phyloP scores from a whole-genome alignment of 2,888 invertebrate genomes.

The Drosophila macrospina region DNA sequence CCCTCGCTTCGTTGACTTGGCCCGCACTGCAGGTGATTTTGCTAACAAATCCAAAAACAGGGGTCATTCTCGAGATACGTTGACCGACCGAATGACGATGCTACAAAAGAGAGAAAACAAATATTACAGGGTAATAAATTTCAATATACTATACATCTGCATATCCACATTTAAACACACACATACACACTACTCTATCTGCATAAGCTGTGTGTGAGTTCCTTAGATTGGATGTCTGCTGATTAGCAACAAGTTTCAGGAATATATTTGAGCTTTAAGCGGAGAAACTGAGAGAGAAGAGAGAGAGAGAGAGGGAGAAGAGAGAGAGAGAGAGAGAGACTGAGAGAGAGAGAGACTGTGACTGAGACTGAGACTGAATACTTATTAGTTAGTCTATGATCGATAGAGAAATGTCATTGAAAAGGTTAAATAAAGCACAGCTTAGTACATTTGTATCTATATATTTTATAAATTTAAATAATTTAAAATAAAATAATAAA shows the following conservation, averaged over 20 bases:
- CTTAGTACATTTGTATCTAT: too few species aligned
- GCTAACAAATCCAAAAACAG: constrained; percentile 61
- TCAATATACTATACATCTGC: constrained; percentile 30
- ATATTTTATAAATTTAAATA: too few species aligned
- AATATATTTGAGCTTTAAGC: not conserved
- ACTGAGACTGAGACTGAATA: too few species aligned
- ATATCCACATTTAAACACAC: constrained; percentile 19
- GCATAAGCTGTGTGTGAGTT: not conserved
- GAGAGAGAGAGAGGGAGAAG: too few species aligned
- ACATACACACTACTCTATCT: constrained; percentile 8
- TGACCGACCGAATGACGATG: constrained; percentile 22
- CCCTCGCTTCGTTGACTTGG: constrained; percentile 39
- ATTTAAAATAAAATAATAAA: too few species aligned
- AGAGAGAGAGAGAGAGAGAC: too few species aligned
- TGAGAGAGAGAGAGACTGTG: too few species aligned
- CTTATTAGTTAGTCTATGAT: too few species aligned
- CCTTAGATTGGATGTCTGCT: not conserved
- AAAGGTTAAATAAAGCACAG: too few species aligned
- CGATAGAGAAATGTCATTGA: too few species aligned
- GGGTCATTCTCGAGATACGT: constrained; percentile 50
- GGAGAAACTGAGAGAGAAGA: not conserved
- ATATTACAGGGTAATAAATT: constrained; percentile 66
- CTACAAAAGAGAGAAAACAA: constrained; percentile 46
- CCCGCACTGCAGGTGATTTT: constrained; percentile 74
- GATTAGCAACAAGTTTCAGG: constrained; percentile 8